A percentile compares a stretch with the other conserved stretches of the same genome.
Evolutionary conservation across 2,797 vertebrate genomes (phyloP).

Genomic region (Falco columbarius): DNA sequence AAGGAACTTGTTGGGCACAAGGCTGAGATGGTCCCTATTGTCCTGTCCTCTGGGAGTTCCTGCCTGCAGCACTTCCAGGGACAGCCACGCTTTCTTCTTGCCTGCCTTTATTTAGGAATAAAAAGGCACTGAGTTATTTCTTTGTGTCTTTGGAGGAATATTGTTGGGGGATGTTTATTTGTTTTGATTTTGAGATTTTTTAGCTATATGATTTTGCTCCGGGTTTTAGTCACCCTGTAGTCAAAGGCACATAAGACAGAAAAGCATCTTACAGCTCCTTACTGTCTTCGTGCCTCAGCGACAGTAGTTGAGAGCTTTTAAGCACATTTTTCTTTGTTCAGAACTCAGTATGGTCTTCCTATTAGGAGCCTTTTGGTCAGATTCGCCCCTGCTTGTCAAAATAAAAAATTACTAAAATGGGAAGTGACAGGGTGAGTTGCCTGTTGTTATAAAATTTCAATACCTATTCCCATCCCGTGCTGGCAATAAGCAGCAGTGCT

Average conservation of each 20-base stretch:
- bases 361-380: neutral
- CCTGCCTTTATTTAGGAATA: neutral
- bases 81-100: neutral
- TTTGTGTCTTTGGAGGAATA: neutral
- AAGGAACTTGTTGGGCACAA: constrained; percentile 3
- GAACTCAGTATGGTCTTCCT: neutral
- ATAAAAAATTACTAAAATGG: neutral
- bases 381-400: neutral
- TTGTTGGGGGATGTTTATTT: neutral
- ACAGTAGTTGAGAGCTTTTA: neutral
- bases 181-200: neutral
- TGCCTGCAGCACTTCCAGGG: neutral
- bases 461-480: accelerated
- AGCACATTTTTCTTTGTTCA: neutral
- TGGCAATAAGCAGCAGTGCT: neutral
- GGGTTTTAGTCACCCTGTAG: neutral
- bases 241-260: neutral
- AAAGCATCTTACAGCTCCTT: neutral
- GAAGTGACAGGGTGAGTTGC: neutral
- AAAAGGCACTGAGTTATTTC: neutral
- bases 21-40: neutral
- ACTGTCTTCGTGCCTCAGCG: neutral
- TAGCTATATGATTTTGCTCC: neutral
- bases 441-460: neutral
- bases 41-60: neutral